phyloP scores from a whole-genome alignment of 2,888 invertebrate species.

The Tinea pellionella region DNA sequence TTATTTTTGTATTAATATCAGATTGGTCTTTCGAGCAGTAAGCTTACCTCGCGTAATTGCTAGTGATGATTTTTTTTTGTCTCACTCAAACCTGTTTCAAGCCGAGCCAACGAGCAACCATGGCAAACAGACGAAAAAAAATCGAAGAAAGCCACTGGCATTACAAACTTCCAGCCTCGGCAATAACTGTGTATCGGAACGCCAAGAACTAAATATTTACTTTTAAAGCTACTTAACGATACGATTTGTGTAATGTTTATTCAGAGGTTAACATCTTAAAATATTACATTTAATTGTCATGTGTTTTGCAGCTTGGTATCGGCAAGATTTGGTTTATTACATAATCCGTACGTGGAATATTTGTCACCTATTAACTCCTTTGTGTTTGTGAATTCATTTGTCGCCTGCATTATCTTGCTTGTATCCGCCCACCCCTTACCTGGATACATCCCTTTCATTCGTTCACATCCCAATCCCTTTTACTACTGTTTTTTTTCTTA shows the following conservation, averaged over 20 bases:
- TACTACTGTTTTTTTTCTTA: slow-evolving; percentile 39
- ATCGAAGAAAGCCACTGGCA: slow-evolving; percentile 43
- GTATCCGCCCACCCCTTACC: slow-evolving; percentile 47
- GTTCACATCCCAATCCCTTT: slow-evolving; percentile 33
- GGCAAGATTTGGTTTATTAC: neutral
- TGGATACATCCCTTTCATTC: slow-evolving; percentile 46
- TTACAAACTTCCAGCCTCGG: slow-evolving; percentile 29
- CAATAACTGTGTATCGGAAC: slow-evolving; percentile 22
- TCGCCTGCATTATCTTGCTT: neutral
- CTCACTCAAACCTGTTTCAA: slow-evolving; percentile 61
- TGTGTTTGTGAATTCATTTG: neutral
- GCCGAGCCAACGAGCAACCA: slow-evolving; percentile 52
- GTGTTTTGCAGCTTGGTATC: neutral
- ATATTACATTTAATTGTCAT: neutral
- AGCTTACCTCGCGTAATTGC: slow-evolving; percentile 50
- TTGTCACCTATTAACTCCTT: slow-evolving; percentile 5
- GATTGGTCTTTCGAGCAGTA: slow-evolving; percentile 32
- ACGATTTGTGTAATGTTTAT: slow-evolving; percentile 19
- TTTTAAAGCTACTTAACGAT: slow-evolving; percentile 18
- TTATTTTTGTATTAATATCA: slow-evolving; percentile 13
- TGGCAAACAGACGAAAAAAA: slow-evolving; percentile 40
- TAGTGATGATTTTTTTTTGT: slow-evolving; percentile 57
- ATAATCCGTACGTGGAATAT: neutral
- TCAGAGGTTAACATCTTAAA: slow-evolving; percentile 23
- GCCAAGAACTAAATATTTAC: slow-evolving; percentile 28